Base-by-base conservation (phyloP, 2,888 invertebrate species). In the Priocnemis perturbator region DNA sequence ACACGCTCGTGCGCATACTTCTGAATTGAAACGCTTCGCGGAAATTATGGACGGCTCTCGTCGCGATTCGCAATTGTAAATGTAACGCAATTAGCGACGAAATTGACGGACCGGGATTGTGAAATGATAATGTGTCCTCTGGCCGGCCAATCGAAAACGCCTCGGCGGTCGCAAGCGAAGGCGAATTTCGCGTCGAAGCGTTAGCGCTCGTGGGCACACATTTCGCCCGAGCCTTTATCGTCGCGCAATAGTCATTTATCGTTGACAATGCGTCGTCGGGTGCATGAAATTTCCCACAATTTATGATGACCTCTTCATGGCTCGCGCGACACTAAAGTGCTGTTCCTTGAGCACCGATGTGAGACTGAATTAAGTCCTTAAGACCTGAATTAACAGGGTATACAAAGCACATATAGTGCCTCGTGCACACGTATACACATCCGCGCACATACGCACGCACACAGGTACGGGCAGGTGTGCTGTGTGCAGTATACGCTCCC, bases 311-410 rank as follows among this genome's bases (percentile, higher is more conserved):
- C 37, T 37, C 72, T 69, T 72, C 74, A 59, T 64, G 70, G 70
- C 60, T 58, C 23, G 50, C 63, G 68, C 66, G 47, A 65, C 37
- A 62, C 58, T 59, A 50, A 64, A 69, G 56, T 30, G 60, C 67
- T 59, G 50, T 65, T 71, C 65, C 75, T 67, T 60, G 67, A 64
- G 57, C 66, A 57, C 47, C 72, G 63, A 71, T 73, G 67, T 63
- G 68, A 71, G 70, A 71, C 77, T 55, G 76, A 78, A 74, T 81
- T 76, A 81, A 81, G 68, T 78, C 67, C 76, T 67, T 73, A 73
- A 72, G 71, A 66, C 57, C 63, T 52, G 71, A 78, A 76, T 76
- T 74, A 78, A 78, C 71, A 56, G 64, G 61, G 76, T 67, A 65
- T 61, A 57, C 50, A 53, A 59, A 71, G 70, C 48, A 67, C 47